Conservation (phyloP, 2,888 invertebrate genomes). For the Ochropacha duplaris region DNA sequence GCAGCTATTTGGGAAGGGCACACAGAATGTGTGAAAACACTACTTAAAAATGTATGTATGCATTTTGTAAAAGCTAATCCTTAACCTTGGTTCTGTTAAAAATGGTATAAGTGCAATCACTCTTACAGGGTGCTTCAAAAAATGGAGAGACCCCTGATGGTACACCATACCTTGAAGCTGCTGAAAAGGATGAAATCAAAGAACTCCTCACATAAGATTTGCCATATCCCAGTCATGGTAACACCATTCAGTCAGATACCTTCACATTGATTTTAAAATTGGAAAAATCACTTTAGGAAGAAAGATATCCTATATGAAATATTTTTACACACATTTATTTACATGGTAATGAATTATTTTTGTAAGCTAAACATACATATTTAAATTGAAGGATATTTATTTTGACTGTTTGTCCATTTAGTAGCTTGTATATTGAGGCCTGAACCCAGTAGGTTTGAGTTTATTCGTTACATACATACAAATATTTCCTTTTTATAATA, state of each 20-base stretch:
- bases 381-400: slow-evolving; percentile 51
- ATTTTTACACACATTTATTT: slow-evolving; percentile 82
- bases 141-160: slow-evolving; percentile 94
- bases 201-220: slow-evolving; percentile 82
- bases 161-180: slow-evolving; percentile 92
- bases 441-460: no score
- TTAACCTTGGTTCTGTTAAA: no score
- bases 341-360: slow-evolving; percentile 76
- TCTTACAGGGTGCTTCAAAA: slow-evolving; percentile 90
- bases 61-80: neutral
- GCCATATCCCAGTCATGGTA: slow-evolving; percentile 22
- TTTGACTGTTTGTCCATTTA: slow-evolving; percentile 71
- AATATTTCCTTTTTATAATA: no score
- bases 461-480: no score
- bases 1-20: slow-evolving; percentile 99
- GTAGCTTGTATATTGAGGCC: slow-evolving; percentile 57
- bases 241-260: slow-evolving; percentile 37
- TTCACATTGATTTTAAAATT: slow-evolving; percentile 64
- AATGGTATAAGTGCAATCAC: slow-evolving; percentile 4
- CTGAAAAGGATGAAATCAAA: slow-evolving; percentile 96
- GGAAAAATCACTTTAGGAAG: slow-evolving; percentile 52
- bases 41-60: slow-evolving; percentile 91
- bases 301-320: slow-evolving; percentile 58
- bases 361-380: slow-evolving; percentile 73
- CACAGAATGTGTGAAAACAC: slow-evolving; percentile 93